These are phyloP conservation scores for Agrilus mali DNA, from an alignment of 2,888 invertebrate species.

Conservation along the genomic window DNA sequence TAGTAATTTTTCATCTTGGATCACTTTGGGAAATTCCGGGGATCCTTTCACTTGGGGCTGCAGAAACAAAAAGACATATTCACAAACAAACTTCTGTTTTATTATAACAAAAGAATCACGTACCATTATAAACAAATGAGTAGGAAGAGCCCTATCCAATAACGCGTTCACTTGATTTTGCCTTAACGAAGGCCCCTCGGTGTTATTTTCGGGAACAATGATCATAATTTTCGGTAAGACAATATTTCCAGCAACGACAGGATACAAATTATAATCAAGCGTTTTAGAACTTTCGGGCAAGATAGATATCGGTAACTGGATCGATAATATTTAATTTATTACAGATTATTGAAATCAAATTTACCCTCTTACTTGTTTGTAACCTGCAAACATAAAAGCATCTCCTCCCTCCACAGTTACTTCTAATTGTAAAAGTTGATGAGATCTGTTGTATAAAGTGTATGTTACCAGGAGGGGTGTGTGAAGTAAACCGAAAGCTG, in stretches of 20 bases:
- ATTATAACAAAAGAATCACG: conserved; percentile 12
- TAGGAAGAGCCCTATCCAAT: conserved; percentile 46
- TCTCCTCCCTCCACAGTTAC: conserved; percentile 72
- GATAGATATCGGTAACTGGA: conserved; percentile 39
- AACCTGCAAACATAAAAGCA: conserved; percentile 91
- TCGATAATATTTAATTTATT: conserved; percentile 2
- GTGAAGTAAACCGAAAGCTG: conserved; percentile 63
- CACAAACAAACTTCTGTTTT: background rate
- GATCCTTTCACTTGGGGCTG: conserved; percentile 25
- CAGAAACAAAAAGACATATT: conserved; percentile 9
- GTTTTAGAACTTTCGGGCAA: conserved; percentile 49
- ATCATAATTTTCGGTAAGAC: conserved; percentile 50
- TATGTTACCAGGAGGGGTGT: conserved; percentile 60
- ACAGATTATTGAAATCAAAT: background rate
- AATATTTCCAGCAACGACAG: conserved; percentile 63
- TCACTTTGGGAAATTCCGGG: conserved; percentile 8
- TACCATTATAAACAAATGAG: conserved; percentile 55
- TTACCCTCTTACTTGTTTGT: conserved; percentile 59
- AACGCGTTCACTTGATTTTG: conserved; percentile 41
- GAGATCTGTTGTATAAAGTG: conserved; percentile 58
- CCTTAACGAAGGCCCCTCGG: conserved; percentile 30
- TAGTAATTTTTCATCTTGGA: background rate
- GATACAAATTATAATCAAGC: conserved; percentile 67
- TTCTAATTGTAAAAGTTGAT: conserved; percentile 56
- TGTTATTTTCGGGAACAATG: conserved; percentile 34